These are phyloP conservation scores for Platypus cylindrus DNA, from an alignment of 2,888 invertebrate genomes.

Conservation along the genomic window DNA sequence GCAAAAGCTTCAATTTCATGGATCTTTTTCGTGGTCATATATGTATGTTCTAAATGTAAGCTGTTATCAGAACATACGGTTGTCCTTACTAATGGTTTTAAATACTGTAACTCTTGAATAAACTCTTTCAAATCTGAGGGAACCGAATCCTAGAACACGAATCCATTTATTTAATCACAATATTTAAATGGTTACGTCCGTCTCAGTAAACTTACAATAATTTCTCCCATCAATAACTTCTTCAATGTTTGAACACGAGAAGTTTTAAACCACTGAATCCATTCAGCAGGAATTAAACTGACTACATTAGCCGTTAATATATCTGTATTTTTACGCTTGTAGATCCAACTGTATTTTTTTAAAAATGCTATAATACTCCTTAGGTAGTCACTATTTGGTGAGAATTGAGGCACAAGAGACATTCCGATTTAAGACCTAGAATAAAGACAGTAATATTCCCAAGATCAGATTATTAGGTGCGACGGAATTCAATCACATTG, in stretches of 20 bases:
- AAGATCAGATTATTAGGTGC: too few species aligned
- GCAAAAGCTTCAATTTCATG: constrained; percentile 57
- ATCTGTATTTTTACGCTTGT: constrained; percentile 51
- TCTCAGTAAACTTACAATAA: constrained; percentile 8
- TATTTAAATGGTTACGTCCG: too few species aligned
- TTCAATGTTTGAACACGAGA: constrained; percentile 37
- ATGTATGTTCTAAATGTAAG: constrained; percentile 22
- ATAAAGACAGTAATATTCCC: too few species aligned
- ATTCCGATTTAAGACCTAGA: constrained; percentile 20
- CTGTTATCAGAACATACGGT: neutral
- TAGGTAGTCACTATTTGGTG: constrained; percentile 38
- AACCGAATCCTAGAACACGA: constrained; percentile 29
- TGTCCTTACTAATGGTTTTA: constrained; percentile 22
- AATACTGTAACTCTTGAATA: constrained; percentile 27
- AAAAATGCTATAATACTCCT: constrained; percentile 44
- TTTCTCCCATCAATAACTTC: constrained; percentile 31
- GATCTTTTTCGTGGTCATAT: constrained; percentile 49
- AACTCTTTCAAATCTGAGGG: constrained; percentile 35
- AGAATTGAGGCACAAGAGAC: constrained; percentile 29
- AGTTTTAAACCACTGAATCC: constrained; percentile 35
- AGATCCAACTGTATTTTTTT: constrained; percentile 47
- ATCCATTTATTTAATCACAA: too few species aligned
- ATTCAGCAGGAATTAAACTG: constrained; percentile 41
- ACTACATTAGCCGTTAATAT: constrained; percentile 44
- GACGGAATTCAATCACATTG: too few species aligned